Evolutionary conservation across 1,140 invertebrate genomes (phyloP), one percentile per base, ranked within the genome.

Genomic region (Lamellibrachia luymesi): DNA sequence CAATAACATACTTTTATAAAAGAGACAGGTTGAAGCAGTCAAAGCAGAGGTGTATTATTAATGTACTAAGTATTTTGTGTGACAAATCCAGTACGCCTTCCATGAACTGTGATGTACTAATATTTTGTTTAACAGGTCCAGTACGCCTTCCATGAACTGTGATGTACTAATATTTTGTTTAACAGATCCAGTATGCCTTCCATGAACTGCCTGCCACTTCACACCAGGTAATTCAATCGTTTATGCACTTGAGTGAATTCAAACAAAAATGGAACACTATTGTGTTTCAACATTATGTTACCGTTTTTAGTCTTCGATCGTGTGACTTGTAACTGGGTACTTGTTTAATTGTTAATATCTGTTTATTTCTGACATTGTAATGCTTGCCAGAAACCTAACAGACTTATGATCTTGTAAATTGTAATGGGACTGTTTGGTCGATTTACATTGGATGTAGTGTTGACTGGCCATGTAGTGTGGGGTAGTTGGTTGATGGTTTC

Each of bases 161-260:
- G 52, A 56, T 80, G 64, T 8, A 80, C 25, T 10, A 80, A 8
- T 80, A 22, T 80, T 80, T 80, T 80, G 2, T 80, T 4, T 80
- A 22, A 80, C 94, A 97, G 95, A 97, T 97, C 92, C 98, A 99
- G 96, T 97, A 98, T 94, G 98, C 98, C 92, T 99, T 99, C 95
- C 98, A 98, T 95, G 99, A 99, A 97, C 96, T 99, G 92, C 99
- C 99, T 13, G 94, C 97, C 25, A 98, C 98, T 94, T 97, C 98
- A 52, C 98, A 99, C 94, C 96, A 95, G 94, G 96, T 96, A 94
- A 94, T 94, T 89, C 51, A n/a, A 89, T 38, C 25, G 4, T 80
- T 80, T 80, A 8, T 80, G 7, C 64, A 80, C 64, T 17, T 80
- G 64, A 17, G 64, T 80, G 13, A 80, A 80, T 80, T 80, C 25